Base-by-base conservation (phyloP, 2,888 invertebrate species). In the Melinaea menophilus region DNA sequence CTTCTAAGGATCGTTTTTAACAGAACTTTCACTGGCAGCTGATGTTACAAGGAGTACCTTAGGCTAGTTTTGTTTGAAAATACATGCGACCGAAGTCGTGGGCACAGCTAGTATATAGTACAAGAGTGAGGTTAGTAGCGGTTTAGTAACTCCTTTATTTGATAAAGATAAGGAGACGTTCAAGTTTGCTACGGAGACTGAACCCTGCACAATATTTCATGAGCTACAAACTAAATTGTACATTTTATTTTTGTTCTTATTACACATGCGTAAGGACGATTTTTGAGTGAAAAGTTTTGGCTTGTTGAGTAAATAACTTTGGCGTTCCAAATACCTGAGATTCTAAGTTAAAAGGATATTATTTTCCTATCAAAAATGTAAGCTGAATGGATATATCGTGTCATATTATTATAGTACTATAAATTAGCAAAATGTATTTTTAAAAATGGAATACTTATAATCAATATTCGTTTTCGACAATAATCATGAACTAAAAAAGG, bases 101-200 rank as follows among this genome's bases (percentile, higher is more conserved):
- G 22, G 22, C 22, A 22, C 22, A 22, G 22, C 22, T 22, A 22
- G 22, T 86, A 84, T 79, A 81, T 86, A 84, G 84, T 83, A 79
- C 77, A 77, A 80, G 73, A 66, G 63, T 61, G 72, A 77, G 77
- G 77, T 79, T 75, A 76, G 78, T 73, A 70, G 80, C 73, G 81
- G 83, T 81, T 81, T 79, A 72, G 77, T 80, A 82, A 85, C 84
- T 82, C 81, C 78, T 82, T 84, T 82, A 87, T 84, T 85, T 79
- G 80, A 83, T 86, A 82, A 85, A 87, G 84, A 86, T 86, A 85
- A 22, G 22, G 84, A 73, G 73, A 48, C 73, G 76, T 68, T 46
- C 63, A 71, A 69, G 60, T 64, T 68, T 63, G 54, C 60, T 55
- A 64, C 65, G 56, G 56, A 62, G 55, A 65, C 57, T 65, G 62